These are phyloP conservation scores for Lissocephala sabroskyi DNA, from an alignment of 2,888 invertebrate species.

Conservation along the genomic window DNA sequence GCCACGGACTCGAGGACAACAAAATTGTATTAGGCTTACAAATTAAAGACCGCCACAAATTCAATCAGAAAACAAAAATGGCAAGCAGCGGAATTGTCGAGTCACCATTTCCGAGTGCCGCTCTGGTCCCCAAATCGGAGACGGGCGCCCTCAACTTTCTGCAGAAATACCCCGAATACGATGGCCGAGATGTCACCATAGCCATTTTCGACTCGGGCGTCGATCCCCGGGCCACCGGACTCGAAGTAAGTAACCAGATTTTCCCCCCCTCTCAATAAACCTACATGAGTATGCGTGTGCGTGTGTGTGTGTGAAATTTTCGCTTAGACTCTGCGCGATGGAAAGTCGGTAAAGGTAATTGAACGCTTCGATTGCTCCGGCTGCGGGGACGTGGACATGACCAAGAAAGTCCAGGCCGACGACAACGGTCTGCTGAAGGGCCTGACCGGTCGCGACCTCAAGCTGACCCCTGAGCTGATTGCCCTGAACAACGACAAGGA, in stretches of 20 bases:
- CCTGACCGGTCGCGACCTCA: conserved; percentile 88
- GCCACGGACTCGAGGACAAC: no score
- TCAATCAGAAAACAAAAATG: conserved; percentile 33
- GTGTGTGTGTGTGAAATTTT: conserved; percentile 21
- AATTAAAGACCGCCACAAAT: no score
- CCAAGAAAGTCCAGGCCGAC: conserved; percentile 78
- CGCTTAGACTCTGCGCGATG: conserved; percentile 86
- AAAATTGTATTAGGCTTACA: no score
- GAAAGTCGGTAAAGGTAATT: conserved; percentile 88
- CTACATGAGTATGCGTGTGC: conserved; percentile 2
- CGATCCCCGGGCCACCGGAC: conserved; percentile 95
- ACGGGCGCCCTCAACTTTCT: conserved; percentile 91
- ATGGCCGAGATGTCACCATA: conserved; percentile 92
- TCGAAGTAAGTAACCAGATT: conserved; percentile 79
- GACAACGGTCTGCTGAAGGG: conserved; percentile 87
- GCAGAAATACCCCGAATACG: conserved; percentile 89
- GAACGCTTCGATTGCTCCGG: conserved; percentile 97
- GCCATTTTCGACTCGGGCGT: conserved; percentile 98
- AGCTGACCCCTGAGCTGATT: conserved; percentile 72
- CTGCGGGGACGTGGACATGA: conserved; percentile 96
- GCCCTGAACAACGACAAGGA: conserved; percentile 80
- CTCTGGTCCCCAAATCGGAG: conserved; percentile 93
- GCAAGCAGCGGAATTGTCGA: conserved; percentile 72
- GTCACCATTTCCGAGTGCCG: conserved; percentile 85
- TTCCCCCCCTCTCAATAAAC: neutral